A percentile compares a stretch with the other conserved stretches of the same genome.
Evolutionary conservation across 1,140 invertebrate species (phyloP).

Genomic region (Drosophila setifemur): DNA sequence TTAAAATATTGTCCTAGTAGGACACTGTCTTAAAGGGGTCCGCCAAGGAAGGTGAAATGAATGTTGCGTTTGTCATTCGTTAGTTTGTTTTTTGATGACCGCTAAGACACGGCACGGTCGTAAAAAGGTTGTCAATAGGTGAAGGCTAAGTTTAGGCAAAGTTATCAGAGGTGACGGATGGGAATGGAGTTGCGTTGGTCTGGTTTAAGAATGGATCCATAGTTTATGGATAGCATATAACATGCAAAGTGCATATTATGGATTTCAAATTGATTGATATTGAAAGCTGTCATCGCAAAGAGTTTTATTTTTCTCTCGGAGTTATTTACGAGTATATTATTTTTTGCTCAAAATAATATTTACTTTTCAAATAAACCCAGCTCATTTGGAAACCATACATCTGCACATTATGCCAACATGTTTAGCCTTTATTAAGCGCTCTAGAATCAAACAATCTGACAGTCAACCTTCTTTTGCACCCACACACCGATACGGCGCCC

Average conservation of each 20-base stretch:
- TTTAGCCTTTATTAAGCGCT: conserved; percentile 24
- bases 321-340: too few species aligned
- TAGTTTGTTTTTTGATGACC: conserved; percentile 37
- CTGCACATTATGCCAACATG: conserved; percentile 1
- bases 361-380: too few species aligned
- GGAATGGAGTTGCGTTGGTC: background rate
- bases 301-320: background rate
- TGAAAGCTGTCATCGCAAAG: conserved; percentile 1
- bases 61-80: conserved; percentile 34
- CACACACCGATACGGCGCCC: background rate
- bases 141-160: conserved; percentile 50
- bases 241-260: conserved; percentile 27
- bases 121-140: conserved; percentile 34
- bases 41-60: background rate
- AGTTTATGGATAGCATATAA: conserved; percentile 3
- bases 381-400: background rate
- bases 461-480: conserved; percentile 23
- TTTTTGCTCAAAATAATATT: too few species aligned
- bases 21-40: background rate
- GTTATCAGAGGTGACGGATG: conserved; percentile 21
- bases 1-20: too few species aligned
- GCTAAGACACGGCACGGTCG: conserved; percentile 13
- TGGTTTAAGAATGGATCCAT: background rate
- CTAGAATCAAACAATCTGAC: conserved; percentile 40
- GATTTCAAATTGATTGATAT: conserved; percentile 19